Evolutionary conservation across 2,113 vertebrate genomes (phyloP).

Genomic region (Nansenia antarctica): DNA sequence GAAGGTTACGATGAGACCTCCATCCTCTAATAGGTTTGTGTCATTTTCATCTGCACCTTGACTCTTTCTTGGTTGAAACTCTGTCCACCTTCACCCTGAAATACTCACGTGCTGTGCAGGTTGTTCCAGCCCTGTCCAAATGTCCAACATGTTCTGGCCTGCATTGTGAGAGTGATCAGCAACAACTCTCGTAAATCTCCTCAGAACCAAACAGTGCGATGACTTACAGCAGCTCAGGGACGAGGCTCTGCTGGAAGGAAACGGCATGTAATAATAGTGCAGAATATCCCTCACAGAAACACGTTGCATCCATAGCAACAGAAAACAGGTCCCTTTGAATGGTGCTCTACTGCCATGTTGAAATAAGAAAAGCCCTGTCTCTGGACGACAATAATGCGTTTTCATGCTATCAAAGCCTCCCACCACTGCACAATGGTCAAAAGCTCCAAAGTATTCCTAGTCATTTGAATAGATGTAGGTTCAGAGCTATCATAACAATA

Average conservation of each 20-base stretch:
- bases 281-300: constrained; percentile 43
- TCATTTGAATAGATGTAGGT: constrained; percentile 16
- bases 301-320: constrained; percentile 36
- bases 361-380: constrained; percentile 22
- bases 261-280: constrained; percentile 43
- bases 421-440: constrained; percentile 2
- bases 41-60: neutral
- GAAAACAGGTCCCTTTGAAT: constrained; percentile 19
- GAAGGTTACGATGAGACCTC: neutral
- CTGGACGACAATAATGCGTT: constrained; percentile 17
- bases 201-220: constrained; percentile 36
- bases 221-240: constrained; percentile 54
- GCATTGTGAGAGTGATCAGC: constrained; percentile 41
- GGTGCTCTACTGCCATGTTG: constrained; percentile 19
- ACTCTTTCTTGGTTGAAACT: neutral
- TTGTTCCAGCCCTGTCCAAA: constrained; percentile 8
- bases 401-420: constrained; percentile 28
- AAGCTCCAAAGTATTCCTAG: neutral
- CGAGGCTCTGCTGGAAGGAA: constrained; percentile 43
- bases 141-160: constrained; percentile 24
- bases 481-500: constrained; percentile 26
- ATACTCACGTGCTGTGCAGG: neutral
- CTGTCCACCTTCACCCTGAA: neutral
- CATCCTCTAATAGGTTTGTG: too few species aligned
- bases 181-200: constrained; percentile 41